phyloP scores from a whole-genome alignment of 2,888 invertebrate genomes.

The Endomychus coccineus region DNA sequence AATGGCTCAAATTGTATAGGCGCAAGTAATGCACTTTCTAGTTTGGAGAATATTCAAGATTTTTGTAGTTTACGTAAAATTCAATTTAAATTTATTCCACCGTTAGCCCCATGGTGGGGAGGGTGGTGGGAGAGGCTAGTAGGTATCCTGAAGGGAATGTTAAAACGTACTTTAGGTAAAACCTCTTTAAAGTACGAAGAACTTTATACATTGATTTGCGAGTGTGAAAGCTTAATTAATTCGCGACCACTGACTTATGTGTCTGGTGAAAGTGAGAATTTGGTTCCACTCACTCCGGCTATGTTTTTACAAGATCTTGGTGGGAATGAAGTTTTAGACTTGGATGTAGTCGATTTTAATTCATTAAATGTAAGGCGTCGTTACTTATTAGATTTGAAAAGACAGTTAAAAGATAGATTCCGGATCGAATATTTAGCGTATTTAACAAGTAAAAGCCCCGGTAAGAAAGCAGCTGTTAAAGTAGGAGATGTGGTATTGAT shows the following conservation, averaged over 20 bases:
- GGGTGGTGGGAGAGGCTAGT: constrained; percentile 12
- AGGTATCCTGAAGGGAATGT: constrained; percentile 10
- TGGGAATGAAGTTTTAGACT: constrained; percentile 15
- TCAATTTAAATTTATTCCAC: constrained; percentile 12
- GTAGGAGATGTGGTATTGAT: constrained; percentile 15
- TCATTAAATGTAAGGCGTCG: constrained; percentile 11
- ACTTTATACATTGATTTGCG: constrained; percentile 9
- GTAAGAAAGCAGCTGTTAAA: too few relatives aligned
- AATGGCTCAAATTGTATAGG: constrained; percentile 38
- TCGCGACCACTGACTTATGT: constrained; percentile 15
- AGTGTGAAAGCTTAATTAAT: constrained; percentile 14
- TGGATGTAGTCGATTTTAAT: constrained; percentile 11
- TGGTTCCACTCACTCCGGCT: constrained; percentile 21
- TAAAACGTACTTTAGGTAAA: constrained; percentile 6
- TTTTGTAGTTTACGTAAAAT: constrained; percentile 6
- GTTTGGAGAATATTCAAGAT: constrained; percentile 8
- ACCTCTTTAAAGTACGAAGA: constrained; percentile 15
- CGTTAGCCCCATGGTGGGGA: constrained; percentile 12
- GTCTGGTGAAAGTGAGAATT: constrained; percentile 9
- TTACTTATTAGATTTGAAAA: constrained; percentile 17
- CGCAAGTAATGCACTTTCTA: constrained; percentile 14
- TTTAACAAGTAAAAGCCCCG: background rate
- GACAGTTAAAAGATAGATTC: constrained; percentile 20
- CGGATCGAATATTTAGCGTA: constrained; percentile 23
- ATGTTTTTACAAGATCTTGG: constrained; percentile 22